Base-by-base conservation (phyloP, 2,113 vertebrate species). In the Bombycilla garrulus region DNA sequence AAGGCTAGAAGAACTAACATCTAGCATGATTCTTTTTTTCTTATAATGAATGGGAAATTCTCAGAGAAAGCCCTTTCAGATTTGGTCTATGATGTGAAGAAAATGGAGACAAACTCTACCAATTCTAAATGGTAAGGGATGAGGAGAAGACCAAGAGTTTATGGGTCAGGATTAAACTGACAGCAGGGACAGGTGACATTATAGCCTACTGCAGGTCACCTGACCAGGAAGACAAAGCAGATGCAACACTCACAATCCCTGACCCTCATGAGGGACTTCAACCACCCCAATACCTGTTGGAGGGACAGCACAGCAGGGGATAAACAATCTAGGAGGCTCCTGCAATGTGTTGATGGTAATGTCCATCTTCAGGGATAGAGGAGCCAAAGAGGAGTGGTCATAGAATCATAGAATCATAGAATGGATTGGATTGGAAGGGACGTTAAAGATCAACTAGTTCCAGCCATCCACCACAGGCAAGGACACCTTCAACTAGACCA, bases 401-500 rank as follows among this genome's bases (percentile, higher is more conserved):
- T 1, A 60, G 36, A 50, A 50, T 67, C 62, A 86, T 1, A 60
- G 36, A 50, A 50, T 33, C 51, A 36, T 8, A 15, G 45, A 60
- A 44, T 12, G 10, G 45, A 8, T 19, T 77, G 7, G 26, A 17
- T 8, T 77, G 38, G 53, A 86, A 77, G 22, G 9, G n/a, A 45
- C 53, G 18, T 60, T 51, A 51, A 60, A 33, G 18, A 77, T 22
- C 31, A 77, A 2, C 11, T 44, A 12, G 15, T 26, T 77, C 45
- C 22, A 67, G 16, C 5, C 4, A 6, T 11, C 6, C 1, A 2
- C 18, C 0, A 0, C 5, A 31, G 18, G 54, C 33, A 69, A 22
- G 53, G 26, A 38, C 62, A 77, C 10, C 36, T 86, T 86, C 62
- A 69, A 9, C 36, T 26, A 36, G 6, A 60, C 26, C 45, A 60